These are phyloP conservation scores for Sycophaga agraensis DNA, from an alignment of 1,140 invertebrate genomes.

Conservation along the genomic window DNA sequence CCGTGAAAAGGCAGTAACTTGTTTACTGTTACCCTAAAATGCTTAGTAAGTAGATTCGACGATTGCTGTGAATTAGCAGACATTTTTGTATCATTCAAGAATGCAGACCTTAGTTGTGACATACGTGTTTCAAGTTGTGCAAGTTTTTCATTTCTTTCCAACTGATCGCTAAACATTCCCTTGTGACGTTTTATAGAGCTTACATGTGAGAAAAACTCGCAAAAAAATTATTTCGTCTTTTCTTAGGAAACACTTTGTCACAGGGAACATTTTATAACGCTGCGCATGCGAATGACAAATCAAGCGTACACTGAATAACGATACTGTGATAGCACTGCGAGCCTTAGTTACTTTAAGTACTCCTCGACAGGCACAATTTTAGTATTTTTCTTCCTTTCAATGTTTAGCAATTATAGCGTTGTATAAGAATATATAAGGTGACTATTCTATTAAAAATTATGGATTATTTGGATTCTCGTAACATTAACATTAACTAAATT, in stretches of 20 bases:
- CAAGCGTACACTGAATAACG: conserved; percentile 22
- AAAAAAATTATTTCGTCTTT: background rate
- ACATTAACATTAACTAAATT: too few relatives aligned
- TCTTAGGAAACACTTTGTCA: background rate
- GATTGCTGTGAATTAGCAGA: too few relatives aligned
- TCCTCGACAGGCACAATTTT: conserved; percentile 30
- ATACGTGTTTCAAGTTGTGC: too few relatives aligned
- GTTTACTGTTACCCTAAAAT: too few relatives aligned
- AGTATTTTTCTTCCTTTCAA: conserved; percentile 17
- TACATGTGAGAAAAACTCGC: too few relatives aligned
- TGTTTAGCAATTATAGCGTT: conserved; percentile 22
- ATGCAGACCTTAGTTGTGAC: conserved; percentile 9
- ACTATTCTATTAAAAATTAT: background rate
- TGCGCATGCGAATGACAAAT: conserved; percentile 18
- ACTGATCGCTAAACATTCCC: background rate
- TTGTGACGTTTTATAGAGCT: conserved; percentile 10
- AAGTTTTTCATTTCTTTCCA: conserved; percentile 3
- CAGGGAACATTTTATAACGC: background rate
- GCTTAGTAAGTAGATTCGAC: too few relatives aligned
- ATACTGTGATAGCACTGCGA: conserved; percentile 33
- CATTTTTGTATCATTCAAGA: too few relatives aligned
- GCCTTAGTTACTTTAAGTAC: conserved; percentile 28
- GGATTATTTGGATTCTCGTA: background rate
- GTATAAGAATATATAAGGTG: too few relatives aligned
- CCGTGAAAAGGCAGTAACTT: too few relatives aligned